phyloP scores from a whole-genome alignment of 2,888 invertebrate species.

The Dasysyrphus tricinctus region DNA sequence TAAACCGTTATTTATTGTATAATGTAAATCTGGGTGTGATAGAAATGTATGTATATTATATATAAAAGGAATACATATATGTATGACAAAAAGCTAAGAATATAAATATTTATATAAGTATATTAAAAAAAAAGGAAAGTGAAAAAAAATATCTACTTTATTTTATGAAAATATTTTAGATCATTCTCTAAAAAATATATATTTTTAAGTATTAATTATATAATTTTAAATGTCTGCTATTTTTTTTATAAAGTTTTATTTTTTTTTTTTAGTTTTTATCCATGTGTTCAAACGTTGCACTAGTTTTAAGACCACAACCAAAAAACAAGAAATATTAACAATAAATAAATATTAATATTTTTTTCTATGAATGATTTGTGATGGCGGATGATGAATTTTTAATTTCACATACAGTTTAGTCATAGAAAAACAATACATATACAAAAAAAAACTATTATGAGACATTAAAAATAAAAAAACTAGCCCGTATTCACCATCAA shows the following conservation, averaged over 20 bases:
- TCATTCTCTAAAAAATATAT: constrained; percentile 62
- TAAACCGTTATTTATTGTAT: not conserved
- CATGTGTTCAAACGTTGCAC: constrained; percentile 56
- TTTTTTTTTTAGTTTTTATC: constrained; percentile 14
- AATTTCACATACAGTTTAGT: constrained; percentile 59
- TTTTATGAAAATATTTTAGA: constrained; percentile 34
- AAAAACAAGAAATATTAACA: constrained; percentile 38
- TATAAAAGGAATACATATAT: not conserved
- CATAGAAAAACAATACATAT: constrained; percentile 20
- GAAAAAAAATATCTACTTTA: constrained; percentile 23
- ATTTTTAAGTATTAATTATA: constrained; percentile 2
- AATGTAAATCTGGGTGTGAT: constrained; percentile 28
- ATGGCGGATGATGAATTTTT: constrained; percentile 52
- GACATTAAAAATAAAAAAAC: constrained; percentile 38
- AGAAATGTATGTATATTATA: constrained; percentile 15
- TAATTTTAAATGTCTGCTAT: not conserved
- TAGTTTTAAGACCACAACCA: constrained; percentile 64
- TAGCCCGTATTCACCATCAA: constrained; percentile 70
- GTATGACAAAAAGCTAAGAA: constrained; percentile 32
- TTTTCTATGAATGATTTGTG: constrained; percentile 32
- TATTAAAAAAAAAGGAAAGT: constrained; percentile 2
- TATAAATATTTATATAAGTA: constrained; percentile 8
- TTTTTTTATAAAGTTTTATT: constrained; percentile 23
- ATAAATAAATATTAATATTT: constrained; percentile 17
- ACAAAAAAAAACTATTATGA: constrained; percentile 44